Conservation (phyloP, 2,797 vertebrate species). For the Pipistrellus pipistrellus region DNA sequence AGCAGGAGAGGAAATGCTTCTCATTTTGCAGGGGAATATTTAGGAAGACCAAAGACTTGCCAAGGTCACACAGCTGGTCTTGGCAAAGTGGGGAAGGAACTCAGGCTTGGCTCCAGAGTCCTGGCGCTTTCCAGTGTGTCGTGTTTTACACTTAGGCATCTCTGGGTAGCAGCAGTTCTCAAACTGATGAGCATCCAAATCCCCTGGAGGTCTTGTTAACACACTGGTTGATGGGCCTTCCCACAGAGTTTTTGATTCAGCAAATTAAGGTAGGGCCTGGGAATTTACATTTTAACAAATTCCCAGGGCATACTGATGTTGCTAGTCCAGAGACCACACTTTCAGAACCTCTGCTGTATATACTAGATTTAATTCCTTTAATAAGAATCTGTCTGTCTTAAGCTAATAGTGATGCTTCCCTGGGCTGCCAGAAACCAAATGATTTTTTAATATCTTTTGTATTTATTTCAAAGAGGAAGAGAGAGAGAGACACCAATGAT, state of each 20-base stretch:
- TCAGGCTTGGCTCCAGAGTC: not conserved
- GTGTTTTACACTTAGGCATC: not conserved
- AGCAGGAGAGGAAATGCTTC: not conserved
- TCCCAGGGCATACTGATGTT: not conserved
- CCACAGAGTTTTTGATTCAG: not conserved
- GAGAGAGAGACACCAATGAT: too few relatives aligned
- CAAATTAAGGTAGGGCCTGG: not conserved
- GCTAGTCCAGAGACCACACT: not conserved
- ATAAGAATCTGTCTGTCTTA: not conserved
- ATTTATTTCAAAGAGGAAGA: too few relatives aligned
- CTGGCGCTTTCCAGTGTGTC: not conserved
- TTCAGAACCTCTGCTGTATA: not conserved
- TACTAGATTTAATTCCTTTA: not conserved
- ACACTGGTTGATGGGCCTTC: not conserved
- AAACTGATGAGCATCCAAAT: not conserved
- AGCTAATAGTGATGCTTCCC: not conserved
- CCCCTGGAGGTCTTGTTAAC: not conserved
- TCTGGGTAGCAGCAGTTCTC: not conserved
- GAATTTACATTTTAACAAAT: constrained; percentile 13
- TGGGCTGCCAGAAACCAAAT: not conserved
- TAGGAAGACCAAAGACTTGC: not conserved
- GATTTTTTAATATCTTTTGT: not conserved
- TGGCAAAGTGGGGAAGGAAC: not conserved
- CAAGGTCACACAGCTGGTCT: not conserved
- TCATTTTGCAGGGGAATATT: constrained; percentile 17